These are phyloP conservation scores for Bombus soroeensis DNA, from an alignment of 1,140 invertebrate genomes.

Conservation along the genomic window DNA sequence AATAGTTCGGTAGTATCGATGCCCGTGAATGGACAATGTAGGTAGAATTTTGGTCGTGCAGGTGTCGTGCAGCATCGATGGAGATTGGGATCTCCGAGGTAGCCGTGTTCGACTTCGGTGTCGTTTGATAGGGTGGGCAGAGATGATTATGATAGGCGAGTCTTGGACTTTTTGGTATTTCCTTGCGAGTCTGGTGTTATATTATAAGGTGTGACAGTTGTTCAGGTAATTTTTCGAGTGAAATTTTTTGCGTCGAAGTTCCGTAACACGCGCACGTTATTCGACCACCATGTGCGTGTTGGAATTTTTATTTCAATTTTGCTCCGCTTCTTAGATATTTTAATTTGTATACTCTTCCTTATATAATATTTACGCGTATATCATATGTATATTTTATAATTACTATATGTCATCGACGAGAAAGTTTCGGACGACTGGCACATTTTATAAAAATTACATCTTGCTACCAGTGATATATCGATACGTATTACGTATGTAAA, in stretches of 20 bases:
- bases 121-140: not conserved
- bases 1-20: constrained; percentile 14
- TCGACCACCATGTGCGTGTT: not conserved
- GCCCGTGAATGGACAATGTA: not conserved
- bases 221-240: not conserved
- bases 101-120: not conserved
- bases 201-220: not conserved
- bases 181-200: not conserved
- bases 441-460: too few species aligned
- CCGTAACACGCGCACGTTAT: not conserved
- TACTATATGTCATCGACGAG: too few species aligned
- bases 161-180: not conserved
- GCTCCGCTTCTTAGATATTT: too few species aligned
- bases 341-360: too few species aligned
- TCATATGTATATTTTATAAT: too few species aligned
- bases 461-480: too few species aligned
- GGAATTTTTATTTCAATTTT: not conserved
- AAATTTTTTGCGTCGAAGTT: not conserved
- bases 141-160: constrained; percentile 20
- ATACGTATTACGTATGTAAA: too few species aligned
- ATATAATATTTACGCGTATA: too few species aligned
- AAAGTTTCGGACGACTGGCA: too few species aligned
- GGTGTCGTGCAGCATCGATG: constrained; percentile 11
- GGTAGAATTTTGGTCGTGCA: not conserved
- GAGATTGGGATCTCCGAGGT: constrained; percentile 20